Evolutionary conservation across 92 coral and sea anemone genomes (phyloP).

Genomic region (Bergia puertoricense): DNA sequence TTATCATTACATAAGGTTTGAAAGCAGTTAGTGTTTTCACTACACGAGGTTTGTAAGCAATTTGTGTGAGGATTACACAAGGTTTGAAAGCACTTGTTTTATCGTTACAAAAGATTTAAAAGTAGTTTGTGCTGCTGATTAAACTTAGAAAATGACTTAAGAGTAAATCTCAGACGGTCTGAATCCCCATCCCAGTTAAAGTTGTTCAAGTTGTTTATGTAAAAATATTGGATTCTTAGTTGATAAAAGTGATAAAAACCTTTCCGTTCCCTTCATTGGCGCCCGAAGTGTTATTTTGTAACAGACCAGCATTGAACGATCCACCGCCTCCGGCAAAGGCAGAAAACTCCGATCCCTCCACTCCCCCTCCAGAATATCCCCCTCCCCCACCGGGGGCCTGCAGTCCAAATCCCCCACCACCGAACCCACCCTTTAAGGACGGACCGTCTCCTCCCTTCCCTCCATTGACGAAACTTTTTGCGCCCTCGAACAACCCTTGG

Average conservation of each 20-base stretch:
- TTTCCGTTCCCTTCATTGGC: conserved; percentile 39
- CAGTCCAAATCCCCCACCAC: conserved; percentile 62
- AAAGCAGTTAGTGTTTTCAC: no score
- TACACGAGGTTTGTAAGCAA: no score
- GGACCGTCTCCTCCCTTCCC: conserved; percentile 55
- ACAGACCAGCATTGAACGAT: conserved; percentile 45
- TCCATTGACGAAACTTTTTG: conserved; percentile 58
- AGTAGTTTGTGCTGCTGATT: no score
- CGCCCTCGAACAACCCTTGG: background rate
- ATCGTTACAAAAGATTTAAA: no score
- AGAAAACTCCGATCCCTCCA: conserved; percentile 35
- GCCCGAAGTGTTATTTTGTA: conserved; percentile 24
- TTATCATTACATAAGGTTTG: no score
- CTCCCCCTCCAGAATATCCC: conserved; percentile 86
- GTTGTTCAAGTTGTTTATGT: background rate
- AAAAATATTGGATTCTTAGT: background rate
- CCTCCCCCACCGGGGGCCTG: conserved; percentile 75
- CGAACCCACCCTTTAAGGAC: conserved; percentile 51
- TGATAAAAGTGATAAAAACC: background rate
- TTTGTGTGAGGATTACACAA: no score
- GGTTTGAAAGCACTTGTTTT: no score
- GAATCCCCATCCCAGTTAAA: no score
- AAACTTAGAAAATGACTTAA: background rate
- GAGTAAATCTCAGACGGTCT: background rate
- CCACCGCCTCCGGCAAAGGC: conserved; percentile 76